Conservation (phyloP, 2,888 invertebrate species). For the Pollenia labialis region DNA sequence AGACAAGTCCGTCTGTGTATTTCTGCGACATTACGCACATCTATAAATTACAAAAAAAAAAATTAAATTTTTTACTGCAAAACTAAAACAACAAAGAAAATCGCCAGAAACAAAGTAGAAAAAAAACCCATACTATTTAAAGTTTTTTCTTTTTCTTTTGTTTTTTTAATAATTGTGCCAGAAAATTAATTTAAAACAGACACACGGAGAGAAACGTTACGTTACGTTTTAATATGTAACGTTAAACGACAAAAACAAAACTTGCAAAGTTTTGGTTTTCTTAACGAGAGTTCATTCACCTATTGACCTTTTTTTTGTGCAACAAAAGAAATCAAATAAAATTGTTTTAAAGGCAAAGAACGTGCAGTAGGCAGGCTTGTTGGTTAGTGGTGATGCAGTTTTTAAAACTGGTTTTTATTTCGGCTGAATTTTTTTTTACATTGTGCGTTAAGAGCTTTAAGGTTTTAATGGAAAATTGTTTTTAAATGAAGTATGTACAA, state of each 20-base stretch:
- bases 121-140: not conserved
- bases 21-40: too few relatives aligned
- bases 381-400: not conserved
- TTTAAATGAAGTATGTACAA: not conserved
- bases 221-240: constrained; percentile 32
- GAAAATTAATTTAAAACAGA: constrained; percentile 10
- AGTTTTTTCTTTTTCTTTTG: constrained; percentile 2
- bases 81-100: constrained; percentile 36
- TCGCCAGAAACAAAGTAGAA: not conserved
- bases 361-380: constrained; percentile 1
- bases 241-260: constrained; percentile 14
- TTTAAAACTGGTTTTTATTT: constrained; percentile 46
- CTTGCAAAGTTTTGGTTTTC: constrained; percentile 43
- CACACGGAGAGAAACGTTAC: not conserved
- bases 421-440: constrained; percentile 1
- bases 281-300: constrained; percentile 79
- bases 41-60: too few relatives aligned
- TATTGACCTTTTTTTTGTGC: constrained; percentile 80
- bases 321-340: constrained; percentile 47
- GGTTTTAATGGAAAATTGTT: not conserved
- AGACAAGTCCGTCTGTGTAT: too few relatives aligned
- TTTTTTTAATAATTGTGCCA: constrained; percentile 29
- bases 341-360: constrained; percentile 42
- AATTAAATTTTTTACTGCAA: not conserved
- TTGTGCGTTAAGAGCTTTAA: constrained; percentile 12